These are phyloP conservation scores for Drosophila aldrichi DNA, from an alignment of 2,888 invertebrate species.

Conservation along the genomic window DNA sequence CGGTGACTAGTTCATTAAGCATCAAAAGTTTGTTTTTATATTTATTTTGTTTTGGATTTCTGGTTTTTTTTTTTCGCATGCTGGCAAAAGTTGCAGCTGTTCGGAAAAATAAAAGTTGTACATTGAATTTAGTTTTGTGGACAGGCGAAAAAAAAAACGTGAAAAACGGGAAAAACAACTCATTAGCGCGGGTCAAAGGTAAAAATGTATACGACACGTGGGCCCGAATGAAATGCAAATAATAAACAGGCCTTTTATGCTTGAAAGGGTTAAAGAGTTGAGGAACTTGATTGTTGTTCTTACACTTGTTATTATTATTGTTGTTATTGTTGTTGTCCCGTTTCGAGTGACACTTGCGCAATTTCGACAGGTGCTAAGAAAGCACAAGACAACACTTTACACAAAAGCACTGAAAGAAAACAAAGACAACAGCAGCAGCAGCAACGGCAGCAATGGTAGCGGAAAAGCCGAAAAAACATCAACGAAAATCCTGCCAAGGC, in stretches of 20 bases:
- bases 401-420: conserved; percentile 60
- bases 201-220: conserved; percentile 47
- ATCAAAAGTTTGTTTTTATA: conserved; percentile 30
- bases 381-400: conserved; percentile 54
- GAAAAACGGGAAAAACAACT: conserved; percentile 39
- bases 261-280: conserved; percentile 64
- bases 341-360: conserved; percentile 72
- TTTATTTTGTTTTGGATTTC: conserved; percentile 3
- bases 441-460: conserved; percentile 3
- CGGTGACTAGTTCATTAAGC: conserved; percentile 68
- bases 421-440: conserved; percentile 38
- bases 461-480: conserved; percentile 19
- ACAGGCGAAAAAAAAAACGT: conserved; percentile 1
- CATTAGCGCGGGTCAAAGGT: conserved; percentile 56
- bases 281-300: conserved; percentile 35
- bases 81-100: conserved; percentile 24
- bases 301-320: conserved; percentile 26
- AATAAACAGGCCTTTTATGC: conserved; percentile 52
- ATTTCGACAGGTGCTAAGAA: conserved; percentile 74
- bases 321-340: conserved; percentile 35
- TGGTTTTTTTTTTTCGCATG: conserved; percentile 7
- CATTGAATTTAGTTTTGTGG: conserved; percentile 50
- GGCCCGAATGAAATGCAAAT: conserved; percentile 63
- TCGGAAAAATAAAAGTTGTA: conserved; percentile 43
- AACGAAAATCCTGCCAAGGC: conserved; percentile 8